Evolutionary conservation across 2,113 vertebrate species (phyloP).

Genomic region (Syngnathoides biaculeatus): DNA sequence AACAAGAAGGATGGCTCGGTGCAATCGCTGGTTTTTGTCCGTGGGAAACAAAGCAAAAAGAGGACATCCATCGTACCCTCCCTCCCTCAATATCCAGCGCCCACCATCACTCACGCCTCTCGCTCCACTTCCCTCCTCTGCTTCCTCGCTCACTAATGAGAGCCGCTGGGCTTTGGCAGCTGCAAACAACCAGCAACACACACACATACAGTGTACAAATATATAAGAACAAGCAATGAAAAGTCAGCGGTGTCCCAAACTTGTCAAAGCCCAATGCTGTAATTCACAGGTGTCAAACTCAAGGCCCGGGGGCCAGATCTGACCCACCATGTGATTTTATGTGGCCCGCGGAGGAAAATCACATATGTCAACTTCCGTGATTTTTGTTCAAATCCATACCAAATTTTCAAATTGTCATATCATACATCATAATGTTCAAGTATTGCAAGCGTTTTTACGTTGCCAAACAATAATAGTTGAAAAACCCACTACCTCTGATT

Average conservation of each 20-base stretch:
- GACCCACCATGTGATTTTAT: no score
- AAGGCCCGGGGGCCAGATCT: no score
- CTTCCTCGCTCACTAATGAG: slow-evolving; percentile 54
- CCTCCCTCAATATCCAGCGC: background rate
- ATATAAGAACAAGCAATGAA: background rate
- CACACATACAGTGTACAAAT: background rate
- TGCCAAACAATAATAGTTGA: no score
- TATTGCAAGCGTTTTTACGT: no score
- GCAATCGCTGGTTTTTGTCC: slow-evolving; percentile 12
- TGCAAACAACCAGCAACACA: slow-evolving; percentile 41
- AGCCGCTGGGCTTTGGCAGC: slow-evolving; percentile 61
- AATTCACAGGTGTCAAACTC: no score
- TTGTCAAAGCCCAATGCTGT: background rate
- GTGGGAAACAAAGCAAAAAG: slow-evolving; percentile 39
- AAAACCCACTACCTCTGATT: no score
- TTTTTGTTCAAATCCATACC: no score
- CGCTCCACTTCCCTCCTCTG: slow-evolving; percentile 24
- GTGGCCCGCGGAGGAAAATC: no score
- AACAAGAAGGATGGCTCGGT: slow-evolving; percentile 18
- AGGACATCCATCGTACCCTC: background rate
- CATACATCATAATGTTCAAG: no score
- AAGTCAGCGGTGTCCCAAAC: background rate
- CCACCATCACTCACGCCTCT: slow-evolving; percentile 15
- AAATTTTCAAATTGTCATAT: no score
- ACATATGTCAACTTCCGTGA: no score